Percentiles rank a stretch among this genome's conserved stretches.
phyloP scores from a whole-genome alignment of 2,113 vertebrate species.

The Xiphorhynchus elegans region DNA sequence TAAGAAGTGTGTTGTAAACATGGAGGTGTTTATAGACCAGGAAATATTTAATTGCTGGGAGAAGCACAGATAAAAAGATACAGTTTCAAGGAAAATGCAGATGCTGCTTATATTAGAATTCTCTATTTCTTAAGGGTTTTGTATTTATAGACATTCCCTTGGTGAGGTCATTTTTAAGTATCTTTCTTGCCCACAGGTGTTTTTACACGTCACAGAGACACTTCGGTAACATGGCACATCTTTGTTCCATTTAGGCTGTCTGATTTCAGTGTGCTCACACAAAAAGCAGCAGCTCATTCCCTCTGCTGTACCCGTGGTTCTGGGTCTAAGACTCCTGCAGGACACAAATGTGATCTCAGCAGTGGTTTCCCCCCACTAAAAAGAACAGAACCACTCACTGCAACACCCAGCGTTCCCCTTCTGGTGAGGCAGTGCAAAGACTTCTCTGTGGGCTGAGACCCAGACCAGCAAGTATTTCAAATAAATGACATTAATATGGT shows the following conservation, averaged over 20 bases:
- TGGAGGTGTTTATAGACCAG: slow-evolving; percentile 10
- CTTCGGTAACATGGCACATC: not conserved
- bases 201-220: not conserved
- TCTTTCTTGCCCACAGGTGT: not conserved
- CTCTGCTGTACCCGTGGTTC: not conserved
- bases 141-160: not conserved
- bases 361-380: not conserved
- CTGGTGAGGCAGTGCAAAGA: not conserved
- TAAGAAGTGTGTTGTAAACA: not conserved
- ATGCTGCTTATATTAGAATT: not conserved
- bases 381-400: rapidly evolving
- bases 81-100: not conserved
- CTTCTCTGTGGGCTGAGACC: not conserved
- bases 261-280: not conserved
- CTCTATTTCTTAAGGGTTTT: not conserved
- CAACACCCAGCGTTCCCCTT: not conserved
- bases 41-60: slow-evolving; percentile 34
- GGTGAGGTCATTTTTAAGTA: not conserved
- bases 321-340: not conserved
- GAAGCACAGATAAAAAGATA: not conserved
- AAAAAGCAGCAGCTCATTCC: not conserved
- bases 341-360: not conserved
- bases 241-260: not conserved
- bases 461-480: not conserved
- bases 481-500: not conserved